Percentiles rank a stretch among this genome's conserved stretches.
phyloP scores from a whole-genome alignment of 2,797 vertebrate genomes.

The Tapirus indicus region DNA sequence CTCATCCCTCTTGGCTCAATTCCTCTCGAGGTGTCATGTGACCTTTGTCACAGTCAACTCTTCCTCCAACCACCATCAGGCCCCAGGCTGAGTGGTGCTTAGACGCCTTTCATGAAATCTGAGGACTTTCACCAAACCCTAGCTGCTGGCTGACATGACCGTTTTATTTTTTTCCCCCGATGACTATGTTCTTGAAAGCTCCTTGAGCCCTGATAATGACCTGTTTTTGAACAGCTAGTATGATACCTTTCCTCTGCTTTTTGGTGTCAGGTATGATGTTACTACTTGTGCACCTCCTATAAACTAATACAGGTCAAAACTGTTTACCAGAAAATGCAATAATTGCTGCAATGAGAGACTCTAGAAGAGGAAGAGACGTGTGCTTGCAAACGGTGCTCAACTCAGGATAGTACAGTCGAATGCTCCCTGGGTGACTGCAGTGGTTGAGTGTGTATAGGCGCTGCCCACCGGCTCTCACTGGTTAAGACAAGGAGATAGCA shows the following conservation, averaged over 20 bases:
- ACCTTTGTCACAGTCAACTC: neutral
- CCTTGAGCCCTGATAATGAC: too few species aligned
- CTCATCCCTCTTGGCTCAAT: neutral
- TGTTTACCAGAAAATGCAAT: neutral
- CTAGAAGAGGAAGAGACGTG: neutral
- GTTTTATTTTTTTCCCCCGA: neutral
- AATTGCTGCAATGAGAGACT: neutral
- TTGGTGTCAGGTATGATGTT: neutral
- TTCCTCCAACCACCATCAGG: neutral
- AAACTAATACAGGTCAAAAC: neutral
- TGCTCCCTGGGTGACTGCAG: too few species aligned
- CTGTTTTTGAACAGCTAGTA: neutral
- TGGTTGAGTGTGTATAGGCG: too few species aligned
- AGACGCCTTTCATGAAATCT: neutral
- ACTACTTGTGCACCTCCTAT: neutral
- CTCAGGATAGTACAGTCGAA: too few species aligned
- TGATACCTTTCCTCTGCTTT: neutral
- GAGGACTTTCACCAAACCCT: neutral
- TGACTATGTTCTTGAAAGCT: neutral
- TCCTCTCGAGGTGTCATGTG: neutral
- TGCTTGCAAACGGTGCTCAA: too few species aligned
- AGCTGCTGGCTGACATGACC: neutral
- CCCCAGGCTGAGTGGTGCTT: neutral
- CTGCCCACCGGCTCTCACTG: too few species aligned
- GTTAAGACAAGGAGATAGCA: too few species aligned